Evolutionary conservation across 2,113 vertebrate genomes (phyloP).

Genomic region (Panurus biarmicus): DNA sequence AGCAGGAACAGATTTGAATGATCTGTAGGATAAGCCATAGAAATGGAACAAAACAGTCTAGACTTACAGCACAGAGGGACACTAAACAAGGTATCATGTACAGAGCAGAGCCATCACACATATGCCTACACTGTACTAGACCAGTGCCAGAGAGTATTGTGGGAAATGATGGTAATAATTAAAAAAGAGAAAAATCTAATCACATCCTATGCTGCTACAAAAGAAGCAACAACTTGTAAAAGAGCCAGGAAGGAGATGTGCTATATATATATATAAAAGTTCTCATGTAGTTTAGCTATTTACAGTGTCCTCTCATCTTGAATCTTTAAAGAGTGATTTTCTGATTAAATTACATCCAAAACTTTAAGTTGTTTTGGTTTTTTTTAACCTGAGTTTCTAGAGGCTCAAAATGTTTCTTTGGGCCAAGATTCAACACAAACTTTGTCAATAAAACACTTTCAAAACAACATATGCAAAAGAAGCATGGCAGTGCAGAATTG

Average conservation of each 20-base stretch:
- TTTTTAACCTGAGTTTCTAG: background rate
- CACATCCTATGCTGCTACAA: background rate
- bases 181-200: background rate
- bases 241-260: background rate
- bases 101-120: background rate
- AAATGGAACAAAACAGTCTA: background rate
- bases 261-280: fast-evolving
- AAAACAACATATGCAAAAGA: background rate
- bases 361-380: background rate
- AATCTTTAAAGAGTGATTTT: background rate
- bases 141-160: background rate
- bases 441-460: background rate
- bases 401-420: background rate
- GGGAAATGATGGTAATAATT: background rate
- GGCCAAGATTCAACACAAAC: background rate
- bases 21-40: background rate
- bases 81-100: background rate
- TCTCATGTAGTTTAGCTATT: background rate
- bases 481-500: background rate
- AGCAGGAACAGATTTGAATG: background rate
- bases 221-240: background rate
- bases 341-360: background rate
- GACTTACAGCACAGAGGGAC: background rate
- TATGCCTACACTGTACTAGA: background rate
- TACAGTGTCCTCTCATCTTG: background rate